Evolutionary conservation across 1,140 invertebrate species (phyloP), one percentile per base, ranked within the genome.

Genomic region (Apis laboriosa): DNA sequence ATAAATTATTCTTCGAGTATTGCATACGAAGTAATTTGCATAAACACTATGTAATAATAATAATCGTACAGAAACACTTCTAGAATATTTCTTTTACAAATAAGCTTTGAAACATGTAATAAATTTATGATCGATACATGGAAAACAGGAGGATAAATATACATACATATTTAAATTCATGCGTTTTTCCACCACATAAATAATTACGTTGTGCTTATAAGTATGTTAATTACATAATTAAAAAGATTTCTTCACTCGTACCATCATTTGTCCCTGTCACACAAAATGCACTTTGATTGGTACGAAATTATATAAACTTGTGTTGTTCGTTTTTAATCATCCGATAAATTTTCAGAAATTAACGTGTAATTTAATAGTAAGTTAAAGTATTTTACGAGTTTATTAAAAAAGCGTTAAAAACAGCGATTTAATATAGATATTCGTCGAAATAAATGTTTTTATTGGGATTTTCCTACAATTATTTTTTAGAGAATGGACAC

Each of bases 391-490:
- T 43, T 43, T 43, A 7, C 34, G 34, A 43, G 5, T 43, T 43
- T 43, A 43, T 43, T 43, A 43, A 43, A 43, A 43, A 43, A 43
- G 34, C 34, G 34, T 43, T 43, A 43, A 43, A 43, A 43, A 43
- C 5, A 43, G 0, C 34, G 4, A 43, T 43, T 43, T 43, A 43
- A 43, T 43, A 43, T 43, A 43, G 4, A 43, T 7, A 9, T 67
- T 67, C 66, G 43, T 49, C 9, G 43, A 67, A 67, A 9, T 9
- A 34, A 8, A n/a, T 8, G 19, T 58, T 61, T 49, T 67, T 19
- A 49, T 8, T 34, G 9, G 66, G 66, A 49, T 67, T 67, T 67
- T 67, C 66, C 66, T 67, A 17, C 34, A 67, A 21, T 67, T 67
- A 19, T 49, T 49, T 67, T 67, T 67, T 66, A 34, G 8, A 49